These are phyloP conservation scores for Chesias legatella DNA, from an alignment of 2,888 invertebrate species.

Conservation along the genomic window DNA sequence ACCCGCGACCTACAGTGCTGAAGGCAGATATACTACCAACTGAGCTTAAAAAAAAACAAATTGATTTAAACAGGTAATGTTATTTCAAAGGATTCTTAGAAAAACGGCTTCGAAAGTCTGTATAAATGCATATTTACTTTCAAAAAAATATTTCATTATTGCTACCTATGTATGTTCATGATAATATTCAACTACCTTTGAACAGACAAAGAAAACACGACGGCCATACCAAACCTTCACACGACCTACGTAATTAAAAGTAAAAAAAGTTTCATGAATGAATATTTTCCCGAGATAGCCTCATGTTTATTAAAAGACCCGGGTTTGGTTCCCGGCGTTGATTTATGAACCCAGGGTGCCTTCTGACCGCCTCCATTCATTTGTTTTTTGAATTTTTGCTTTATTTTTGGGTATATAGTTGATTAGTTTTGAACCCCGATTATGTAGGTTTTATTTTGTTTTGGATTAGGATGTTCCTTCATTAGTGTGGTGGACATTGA, in stretches of 20 bases:
- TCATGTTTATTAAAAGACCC: constrained; percentile 75
- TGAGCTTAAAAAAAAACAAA: no score
- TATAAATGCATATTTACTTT: no score
- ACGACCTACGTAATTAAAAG: constrained; percentile 73
- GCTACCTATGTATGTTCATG: no score
- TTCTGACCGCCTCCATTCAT: constrained; percentile 69
- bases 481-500: constrained; percentile 17
- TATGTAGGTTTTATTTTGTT: constrained; percentile 49
- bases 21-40: no score
- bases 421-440: constrained; percentile 75
- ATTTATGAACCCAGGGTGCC: constrained; percentile 67
- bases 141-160: no score
- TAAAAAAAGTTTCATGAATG: constrained; percentile 70
- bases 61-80: no score
- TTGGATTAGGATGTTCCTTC: constrained; percentile 27
- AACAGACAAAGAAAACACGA: constrained; percentile 2
- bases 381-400: constrained; percentile 63
- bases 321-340: constrained; percentile 61
- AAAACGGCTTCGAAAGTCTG: no score
- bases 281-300: constrained; percentile 57
- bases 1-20: no score
- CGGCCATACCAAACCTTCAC: constrained; percentile 48
- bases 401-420: constrained; percentile 67
- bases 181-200: no score
- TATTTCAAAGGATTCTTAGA: no score